Evolutionary conservation across 2,113 vertebrate genomes (phyloP).

Genomic region (rabbit (Oryctolagus cuniculus)): mOryCun1.1 NC_091445.1:49583001-49583500

Average conservation of each 20-base stretch:
- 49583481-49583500: neutral
- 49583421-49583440: too few relatives aligned
- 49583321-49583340: neutral
- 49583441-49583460: too few relatives aligned
- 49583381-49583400: neutral
- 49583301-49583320: neutral
- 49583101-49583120: conserved; percentile 62
- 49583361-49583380: neutral
- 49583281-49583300: neutral
- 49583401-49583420: too few relatives aligned
- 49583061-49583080: conserved; percentile 80
- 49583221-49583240: neutral
- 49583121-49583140: conserved; percentile 44
- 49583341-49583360: neutral
- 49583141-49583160: conserved; percentile 47
- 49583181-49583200: neutral
- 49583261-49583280: neutral
- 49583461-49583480: too few relatives aligned
- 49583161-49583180: conserved; percentile 27
- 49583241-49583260: neutral
- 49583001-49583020: conserved; percentile 72
- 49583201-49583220: neutral
- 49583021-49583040: conserved; percentile 75
- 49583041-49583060: conserved; percentile 64
- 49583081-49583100: conserved; percentile 72